A percentile compares a stretch with the other conserved stretches of the same genome.
Evolutionary conservation across 2,797 vertebrate genomes (phyloP).

Genomic region (Lateolabrax maculatus): DNA sequence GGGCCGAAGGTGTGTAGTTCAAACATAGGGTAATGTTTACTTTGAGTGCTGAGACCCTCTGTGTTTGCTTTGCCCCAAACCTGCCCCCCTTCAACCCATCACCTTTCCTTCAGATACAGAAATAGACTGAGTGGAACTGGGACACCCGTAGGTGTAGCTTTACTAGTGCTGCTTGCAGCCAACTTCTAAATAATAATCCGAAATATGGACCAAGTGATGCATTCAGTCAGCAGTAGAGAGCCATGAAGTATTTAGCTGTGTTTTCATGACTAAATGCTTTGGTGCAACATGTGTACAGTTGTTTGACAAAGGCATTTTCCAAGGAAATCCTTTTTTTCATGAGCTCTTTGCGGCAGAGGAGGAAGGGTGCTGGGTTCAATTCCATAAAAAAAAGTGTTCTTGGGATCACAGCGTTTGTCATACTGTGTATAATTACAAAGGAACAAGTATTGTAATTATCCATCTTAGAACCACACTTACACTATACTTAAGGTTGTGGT

Average conservation of each 20-base stretch:
- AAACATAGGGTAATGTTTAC: conserved; percentile 85
- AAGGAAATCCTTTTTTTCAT: conserved; percentile 56
- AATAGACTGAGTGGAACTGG: conserved; percentile 76
- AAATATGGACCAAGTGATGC: conserved; percentile 38
- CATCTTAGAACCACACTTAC: conserved; percentile 79
- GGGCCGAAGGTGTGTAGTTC: conserved; percentile 83
- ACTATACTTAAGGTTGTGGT: conserved; percentile 81
- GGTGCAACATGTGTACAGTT: conserved; percentile 16
- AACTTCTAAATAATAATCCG: conserved; percentile 49
- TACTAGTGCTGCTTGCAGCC: conserved; percentile 44
- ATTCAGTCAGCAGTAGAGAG: conserved; percentile 19
- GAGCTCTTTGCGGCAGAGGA: conserved; percentile 39
- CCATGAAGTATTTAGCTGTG: conserved; percentile 16
- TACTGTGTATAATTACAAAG: conserved; percentile 78
- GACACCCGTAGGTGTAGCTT: conserved; percentile 74
- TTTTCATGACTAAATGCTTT: conserved; percentile 21
- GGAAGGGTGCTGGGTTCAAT: conserved; percentile 78
- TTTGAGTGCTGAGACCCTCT: conserved; percentile 80
- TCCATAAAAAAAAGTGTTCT: conserved; percentile 78
- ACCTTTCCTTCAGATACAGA: conserved; percentile 78
- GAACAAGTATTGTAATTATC: conserved; percentile 79
- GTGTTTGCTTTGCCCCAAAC: conserved; percentile 82
- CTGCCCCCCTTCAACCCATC: conserved; percentile 60
- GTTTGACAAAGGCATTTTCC: conserved; percentile 44
- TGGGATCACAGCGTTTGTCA: conserved; percentile 75